These are phyloP conservation scores for Himalopsyche kuldschensis DNA, from an alignment of 2,888 invertebrate genomes.

Conservation along the genomic window DNA sequence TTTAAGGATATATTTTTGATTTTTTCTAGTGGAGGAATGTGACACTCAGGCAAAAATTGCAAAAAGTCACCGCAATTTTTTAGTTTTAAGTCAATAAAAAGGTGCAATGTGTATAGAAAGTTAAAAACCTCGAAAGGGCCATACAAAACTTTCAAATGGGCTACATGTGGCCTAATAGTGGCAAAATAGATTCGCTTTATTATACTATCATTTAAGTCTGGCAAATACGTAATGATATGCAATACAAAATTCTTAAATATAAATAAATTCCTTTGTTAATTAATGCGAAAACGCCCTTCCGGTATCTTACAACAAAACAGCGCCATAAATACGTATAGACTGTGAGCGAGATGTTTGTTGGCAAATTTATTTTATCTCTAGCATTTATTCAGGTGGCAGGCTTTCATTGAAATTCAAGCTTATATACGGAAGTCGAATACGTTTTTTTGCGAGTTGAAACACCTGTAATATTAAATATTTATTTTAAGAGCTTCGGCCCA, in stretches of 20 bases:
- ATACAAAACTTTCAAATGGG: too few species aligned
- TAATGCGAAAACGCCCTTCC: background rate
- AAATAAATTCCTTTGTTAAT: background rate
- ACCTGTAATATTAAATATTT: background rate
- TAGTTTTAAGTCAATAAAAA: too few species aligned
- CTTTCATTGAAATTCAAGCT: background rate
- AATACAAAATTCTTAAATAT: background rate
- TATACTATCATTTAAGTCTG: too few species aligned
- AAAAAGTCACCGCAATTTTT: too few species aligned
- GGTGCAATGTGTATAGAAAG: too few species aligned
- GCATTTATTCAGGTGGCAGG: background rate
- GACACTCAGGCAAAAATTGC: too few species aligned
- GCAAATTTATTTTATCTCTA: background rate
- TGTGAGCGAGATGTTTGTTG: background rate
- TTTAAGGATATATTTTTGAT: too few species aligned
- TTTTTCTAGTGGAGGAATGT: too few species aligned
- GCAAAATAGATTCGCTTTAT: too few species aligned
- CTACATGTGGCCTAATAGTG: too few species aligned
- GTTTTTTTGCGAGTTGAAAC: background rate
- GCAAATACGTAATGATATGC: background rate
- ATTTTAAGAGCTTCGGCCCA: background rate
- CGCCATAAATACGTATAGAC: background rate
- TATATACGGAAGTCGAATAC: background rate
- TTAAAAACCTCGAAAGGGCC: too few species aligned
- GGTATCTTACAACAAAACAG: background rate